These are phyloP conservation scores for Alethe castanea DNA, from an alignment of 2,113 vertebrate species.

Conservation along the genomic window DNA sequence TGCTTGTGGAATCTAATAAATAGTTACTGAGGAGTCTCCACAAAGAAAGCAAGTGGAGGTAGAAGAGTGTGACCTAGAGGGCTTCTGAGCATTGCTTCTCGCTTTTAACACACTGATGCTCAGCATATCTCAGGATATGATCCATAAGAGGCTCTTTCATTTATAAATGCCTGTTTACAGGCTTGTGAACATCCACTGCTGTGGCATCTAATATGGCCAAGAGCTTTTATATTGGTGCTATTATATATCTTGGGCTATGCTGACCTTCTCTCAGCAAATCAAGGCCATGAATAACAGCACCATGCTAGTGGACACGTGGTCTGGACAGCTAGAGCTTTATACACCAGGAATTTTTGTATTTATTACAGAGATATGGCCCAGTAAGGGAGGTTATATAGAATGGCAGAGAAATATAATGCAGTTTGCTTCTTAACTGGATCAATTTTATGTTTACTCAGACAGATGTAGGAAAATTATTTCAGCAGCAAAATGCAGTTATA, in stretches of 20 bases:
- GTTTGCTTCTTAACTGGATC: not conserved
- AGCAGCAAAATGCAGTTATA: not conserved
- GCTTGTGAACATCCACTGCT: not conserved
- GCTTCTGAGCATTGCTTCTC: constrained; percentile 10
- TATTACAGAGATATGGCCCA: constrained; percentile 13
- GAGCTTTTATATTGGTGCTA: not conserved
- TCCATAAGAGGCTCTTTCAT: not conserved
- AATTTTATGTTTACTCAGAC: not conserved
- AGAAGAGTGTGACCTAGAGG: not conserved
- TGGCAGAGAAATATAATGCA: not conserved
- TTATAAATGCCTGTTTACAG: not conserved
- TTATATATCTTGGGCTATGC: not conserved
- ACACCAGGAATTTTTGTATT: not conserved
- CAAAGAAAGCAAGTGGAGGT: not conserved
- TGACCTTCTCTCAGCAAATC: not conserved
- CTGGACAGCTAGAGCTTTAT: not conserved
- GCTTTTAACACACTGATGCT: not conserved
- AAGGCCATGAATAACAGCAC: not conserved
- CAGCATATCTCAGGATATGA: not conserved
- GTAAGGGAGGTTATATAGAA: not conserved
- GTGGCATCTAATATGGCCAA: accelerated
- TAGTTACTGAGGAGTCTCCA: not conserved
- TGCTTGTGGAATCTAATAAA: not conserved
- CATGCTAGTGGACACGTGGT: not conserved
- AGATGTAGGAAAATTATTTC: not conserved